Evolutionary conservation across 2,797 vertebrate genomes (phyloP).

Genomic region (Cryptoblepharus egeriae): DNA sequence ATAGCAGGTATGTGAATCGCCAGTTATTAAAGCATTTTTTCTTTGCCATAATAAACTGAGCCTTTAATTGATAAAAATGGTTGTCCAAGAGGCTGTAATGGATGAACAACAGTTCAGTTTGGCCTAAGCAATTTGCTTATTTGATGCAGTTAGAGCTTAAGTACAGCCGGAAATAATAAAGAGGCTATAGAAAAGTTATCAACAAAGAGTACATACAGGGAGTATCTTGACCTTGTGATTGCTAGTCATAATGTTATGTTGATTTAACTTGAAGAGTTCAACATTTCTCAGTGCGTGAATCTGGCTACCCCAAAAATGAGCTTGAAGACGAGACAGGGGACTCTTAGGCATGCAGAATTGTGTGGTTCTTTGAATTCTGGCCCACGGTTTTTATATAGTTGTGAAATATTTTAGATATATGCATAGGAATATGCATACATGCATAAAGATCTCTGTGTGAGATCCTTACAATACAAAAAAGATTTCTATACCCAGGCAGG

Average conservation of each 20-base stretch:
- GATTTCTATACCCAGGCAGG: too few species aligned
- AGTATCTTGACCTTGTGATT: conserved; percentile 54
- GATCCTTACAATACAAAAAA: too few species aligned
- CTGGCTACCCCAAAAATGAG: background rate
- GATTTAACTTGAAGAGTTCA: background rate
- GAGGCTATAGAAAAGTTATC: conserved; percentile 11
- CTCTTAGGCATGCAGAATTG: background rate
- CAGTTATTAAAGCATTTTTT: background rate
- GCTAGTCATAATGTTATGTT: conserved; percentile 39
- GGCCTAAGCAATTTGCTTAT: background rate
- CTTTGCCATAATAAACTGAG: background rate
- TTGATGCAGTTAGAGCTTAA: fast-evolving
- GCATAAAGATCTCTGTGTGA: too few species aligned
- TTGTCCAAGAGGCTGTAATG: background rate
- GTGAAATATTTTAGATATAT: background rate
- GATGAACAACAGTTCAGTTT: background rate
- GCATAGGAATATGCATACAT: background rate
- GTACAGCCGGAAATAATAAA: conserved; percentile 32
- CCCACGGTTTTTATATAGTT: background rate
- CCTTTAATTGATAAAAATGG: conserved; percentile 32
- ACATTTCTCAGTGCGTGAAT: background rate
- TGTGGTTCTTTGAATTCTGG: background rate
- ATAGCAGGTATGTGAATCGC: too few species aligned
- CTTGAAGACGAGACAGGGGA: background rate
- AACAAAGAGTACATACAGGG: conserved; percentile 20